Evolutionary conservation across 1,140 invertebrate species (phyloP), one percentile per base, ranked within the genome.

Genomic region (Bombus affinis): DNA sequence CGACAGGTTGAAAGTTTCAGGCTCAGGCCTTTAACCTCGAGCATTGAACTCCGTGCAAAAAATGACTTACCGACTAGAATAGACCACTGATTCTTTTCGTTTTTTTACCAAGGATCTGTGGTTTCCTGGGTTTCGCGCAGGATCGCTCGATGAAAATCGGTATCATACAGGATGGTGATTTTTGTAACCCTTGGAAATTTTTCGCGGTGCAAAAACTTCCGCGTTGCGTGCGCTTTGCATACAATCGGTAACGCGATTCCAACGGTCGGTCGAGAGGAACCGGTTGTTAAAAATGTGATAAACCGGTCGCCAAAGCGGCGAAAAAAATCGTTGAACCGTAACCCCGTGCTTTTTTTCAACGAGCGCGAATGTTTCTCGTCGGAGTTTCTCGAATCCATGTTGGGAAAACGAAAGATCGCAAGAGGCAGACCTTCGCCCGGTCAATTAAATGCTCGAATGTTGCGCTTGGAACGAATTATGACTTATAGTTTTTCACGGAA

Each of bases 1-100:
- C 83, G 77, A 73, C 68, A 65, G 68, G 68, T 85, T 80, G 57
- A 28, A 47, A 28, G 66, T 57, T 80, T 85, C 83, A 80, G 66
- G 83, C 77, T 75, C 84, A 71, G 39, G 70, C 28, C 59, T 89
- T 89, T 83, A 81, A 86, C 85, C 85, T 89, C 88, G 88, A 86
- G 42, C 88, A 18, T 89, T 89, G 88, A 89, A 89, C 88, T 68
- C 77, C n/a, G 25, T 59, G 59, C 44, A 37, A 68, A 75, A 83
- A 83, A 37, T 62, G 35, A 15, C 28, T 62, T 47, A 2, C 35
- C 13, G 8, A 4, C 42, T 37, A 32, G 44, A 66, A 74, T 65
- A 81, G 77, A 80, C 47, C 32, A 35, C 18, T 6, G n/a, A 9
- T 15, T 47, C n/a, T 37, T 37, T 53, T 35, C 10, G 37, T 68